Evolutionary conservation across 2,797 vertebrate species (phyloP).

Genomic region (Miichthys miiuy): DNA sequence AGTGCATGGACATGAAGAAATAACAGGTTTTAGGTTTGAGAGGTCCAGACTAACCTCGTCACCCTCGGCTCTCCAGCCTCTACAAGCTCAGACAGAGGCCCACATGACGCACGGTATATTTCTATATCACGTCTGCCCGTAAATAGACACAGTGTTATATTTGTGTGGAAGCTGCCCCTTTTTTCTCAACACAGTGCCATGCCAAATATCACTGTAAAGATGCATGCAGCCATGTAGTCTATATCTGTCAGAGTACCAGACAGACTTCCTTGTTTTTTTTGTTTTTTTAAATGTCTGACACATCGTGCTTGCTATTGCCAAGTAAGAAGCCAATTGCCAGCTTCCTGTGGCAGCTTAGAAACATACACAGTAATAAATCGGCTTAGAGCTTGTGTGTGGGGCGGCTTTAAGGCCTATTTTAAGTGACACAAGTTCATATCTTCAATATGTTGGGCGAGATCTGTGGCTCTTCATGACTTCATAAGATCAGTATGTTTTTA

Average conservation of each 20-base stretch:
- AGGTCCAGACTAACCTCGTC: conserved; percentile 5
- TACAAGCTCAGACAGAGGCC: neutral
- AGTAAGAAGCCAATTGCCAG: neutral
- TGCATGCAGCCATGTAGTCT: neutral
- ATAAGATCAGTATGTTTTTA: conserved; percentile 1
- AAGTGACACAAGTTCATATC: conserved; percentile 18
- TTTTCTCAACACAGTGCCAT: conserved; percentile 11
- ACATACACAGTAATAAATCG: conserved; percentile 27
- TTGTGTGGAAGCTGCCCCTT: conserved; percentile 22
- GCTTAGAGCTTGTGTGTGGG: conserved; percentile 18
- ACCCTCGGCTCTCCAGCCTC: neutral
- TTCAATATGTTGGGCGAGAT: neutral
- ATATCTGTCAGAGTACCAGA: conserved; percentile 15
- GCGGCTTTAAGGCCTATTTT: conserved; percentile 32
- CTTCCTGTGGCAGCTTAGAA: conserved; percentile 20
- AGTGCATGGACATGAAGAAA: neutral
- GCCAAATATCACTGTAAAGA: conserved; percentile 3
- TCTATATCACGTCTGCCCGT: conserved; percentile 41
- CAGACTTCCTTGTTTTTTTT: conserved; percentile 18
- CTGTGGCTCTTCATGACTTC: conserved; percentile 20
- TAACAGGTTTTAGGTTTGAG: neutral
- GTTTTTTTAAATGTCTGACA: conserved; percentile 3
- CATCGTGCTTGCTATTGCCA: neutral
- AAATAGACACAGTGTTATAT: conserved; percentile 53
- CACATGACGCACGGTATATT: conserved; percentile 43